Conservation (phyloP, 2,113 vertebrate species). For the Gymnocephalus cernua region DNA sequence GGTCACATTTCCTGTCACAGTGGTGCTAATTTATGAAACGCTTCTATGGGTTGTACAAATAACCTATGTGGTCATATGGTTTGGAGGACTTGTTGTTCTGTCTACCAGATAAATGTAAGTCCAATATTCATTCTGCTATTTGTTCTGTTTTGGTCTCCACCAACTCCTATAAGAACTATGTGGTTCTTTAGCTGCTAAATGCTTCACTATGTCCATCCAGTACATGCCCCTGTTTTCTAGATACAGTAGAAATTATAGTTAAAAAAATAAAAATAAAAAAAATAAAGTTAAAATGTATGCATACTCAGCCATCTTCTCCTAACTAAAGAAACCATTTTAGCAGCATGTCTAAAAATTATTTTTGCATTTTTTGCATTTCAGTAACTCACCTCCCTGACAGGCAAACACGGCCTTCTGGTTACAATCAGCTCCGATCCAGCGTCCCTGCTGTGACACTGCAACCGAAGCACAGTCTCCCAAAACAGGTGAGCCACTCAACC, state of each 20-base stretch:
- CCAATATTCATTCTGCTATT: not conserved
- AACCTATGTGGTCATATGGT: too few species aligned
- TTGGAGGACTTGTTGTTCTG: not conserved
- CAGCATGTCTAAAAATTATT: not conserved
- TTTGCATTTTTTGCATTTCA: not conserved
- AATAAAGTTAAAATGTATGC: not conserved
- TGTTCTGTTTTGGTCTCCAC: not conserved
- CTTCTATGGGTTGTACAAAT: too few species aligned
- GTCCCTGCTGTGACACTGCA: not conserved
- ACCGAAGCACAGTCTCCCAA: conserved; percentile 12
- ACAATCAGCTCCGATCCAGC: conserved; percentile 10
- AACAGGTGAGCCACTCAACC: not conserved
- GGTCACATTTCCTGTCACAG: too few species aligned
- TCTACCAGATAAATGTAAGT: not conserved
- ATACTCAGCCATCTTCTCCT: not conserved
- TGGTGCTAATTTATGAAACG: too few species aligned
- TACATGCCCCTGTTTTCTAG: too few species aligned
- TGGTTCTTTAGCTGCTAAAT: too few species aligned
- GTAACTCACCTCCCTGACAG: conserved; percentile 51
- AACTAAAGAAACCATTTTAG: not conserved
- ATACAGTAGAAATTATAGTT: too few species aligned
- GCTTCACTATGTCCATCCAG: too few species aligned
- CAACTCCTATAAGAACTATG: not conserved
- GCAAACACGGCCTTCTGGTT: not conserved
- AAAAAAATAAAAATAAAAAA: too few species aligned